Evolutionary conservation across 2,797 vertebrate species (phyloP), one percentile per base, ranked within the genome.

Genomic region (Anas bahamensis): DNA sequence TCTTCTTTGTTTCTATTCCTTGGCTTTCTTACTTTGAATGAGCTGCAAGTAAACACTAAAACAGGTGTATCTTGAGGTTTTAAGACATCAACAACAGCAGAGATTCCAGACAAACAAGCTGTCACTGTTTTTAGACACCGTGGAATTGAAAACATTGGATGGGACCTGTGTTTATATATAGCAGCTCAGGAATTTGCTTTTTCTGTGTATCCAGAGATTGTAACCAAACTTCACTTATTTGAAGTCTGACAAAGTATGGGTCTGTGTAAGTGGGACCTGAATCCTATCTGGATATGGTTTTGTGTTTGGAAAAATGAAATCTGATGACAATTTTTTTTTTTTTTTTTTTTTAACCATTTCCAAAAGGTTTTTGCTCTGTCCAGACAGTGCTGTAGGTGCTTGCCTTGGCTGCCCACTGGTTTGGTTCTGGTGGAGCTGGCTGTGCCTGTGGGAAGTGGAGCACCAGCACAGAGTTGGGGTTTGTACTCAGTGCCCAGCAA

Each of bases 81-180:
- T 75, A 85, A 90, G 84, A 66, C 42, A 41, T 77, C 57, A 88
- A 56, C 80, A 95, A 46, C 71, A 88, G 74, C 64, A 93, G 72
- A 88, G 86, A 79, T 87, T 82, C 44, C 46, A 94, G 88, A 70
- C 73, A 89, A 95, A 89, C 85, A 95, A 92, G 77, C 87, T 91
- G 83, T 92, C 61, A 52, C 77, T 91, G 83, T 80, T 92, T 95
- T 82, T 80, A 92, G 92, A 76, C 53, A 39, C 56, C 21, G 5
- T 83, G 68, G 53, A 68, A 65, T 55, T 93, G 68, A 68, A 84
- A 91, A 91, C 2, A 3, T 84, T 96, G 86, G 71, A 92, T 68
- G 50, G 15, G 65, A 59, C 71, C 69, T 59, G 3, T 84, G 89
- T 94, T 96, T 91, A 63, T 79, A n/a, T 82, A 59, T 63, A 83